Evolutionary conservation across 2,888 invertebrate genomes (phyloP).

Genomic region (Hypolimnas misippus): DNA sequence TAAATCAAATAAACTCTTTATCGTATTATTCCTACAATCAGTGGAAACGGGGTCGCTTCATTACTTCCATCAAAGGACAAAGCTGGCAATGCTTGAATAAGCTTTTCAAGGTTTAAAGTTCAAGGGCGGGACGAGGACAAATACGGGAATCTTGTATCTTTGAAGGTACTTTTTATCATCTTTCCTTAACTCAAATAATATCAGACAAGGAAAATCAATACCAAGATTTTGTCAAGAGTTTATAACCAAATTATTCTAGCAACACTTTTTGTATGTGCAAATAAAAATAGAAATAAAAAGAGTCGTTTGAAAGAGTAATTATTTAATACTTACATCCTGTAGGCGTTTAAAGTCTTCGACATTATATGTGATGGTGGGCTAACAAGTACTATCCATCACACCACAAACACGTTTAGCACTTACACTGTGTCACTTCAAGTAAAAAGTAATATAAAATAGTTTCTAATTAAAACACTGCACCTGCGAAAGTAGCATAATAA

Average conservation of each 20-base stretch:
- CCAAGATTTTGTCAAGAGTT: neutral
- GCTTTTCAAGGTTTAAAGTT: conserved; percentile 35
- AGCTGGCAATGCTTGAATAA: conserved; percentile 22
- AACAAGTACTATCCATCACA: conserved; percentile 65
- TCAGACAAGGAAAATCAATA: neutral
- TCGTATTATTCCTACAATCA: neutral
- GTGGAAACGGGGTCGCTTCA: conserved; percentile 13
- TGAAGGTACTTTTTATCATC: neutral
- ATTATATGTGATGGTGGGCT: conserved; percentile 77
- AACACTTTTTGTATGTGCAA: neutral
- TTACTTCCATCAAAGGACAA: conserved; percentile 13
- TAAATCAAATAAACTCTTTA: no score
- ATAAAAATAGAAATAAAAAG: no score
- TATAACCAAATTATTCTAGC: neutral
- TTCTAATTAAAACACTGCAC: conserved; percentile 30
- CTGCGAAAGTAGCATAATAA: conserved; percentile 21
- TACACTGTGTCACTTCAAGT: conserved; percentile 47
- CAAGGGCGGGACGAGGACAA: conserved; percentile 36
- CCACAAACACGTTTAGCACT: conserved; percentile 58
- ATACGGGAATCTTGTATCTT: conserved; percentile 14
- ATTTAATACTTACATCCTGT: conserved; percentile 91
- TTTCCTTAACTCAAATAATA: neutral
- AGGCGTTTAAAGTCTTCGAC: conserved; percentile 95
- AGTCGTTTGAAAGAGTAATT: neutral
- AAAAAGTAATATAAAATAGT: conserved; percentile 48